These are phyloP conservation scores for Scaptomyza flava DNA, from an alignment of 2,888 invertebrate genomes.

Conservation along the genomic window DNA sequence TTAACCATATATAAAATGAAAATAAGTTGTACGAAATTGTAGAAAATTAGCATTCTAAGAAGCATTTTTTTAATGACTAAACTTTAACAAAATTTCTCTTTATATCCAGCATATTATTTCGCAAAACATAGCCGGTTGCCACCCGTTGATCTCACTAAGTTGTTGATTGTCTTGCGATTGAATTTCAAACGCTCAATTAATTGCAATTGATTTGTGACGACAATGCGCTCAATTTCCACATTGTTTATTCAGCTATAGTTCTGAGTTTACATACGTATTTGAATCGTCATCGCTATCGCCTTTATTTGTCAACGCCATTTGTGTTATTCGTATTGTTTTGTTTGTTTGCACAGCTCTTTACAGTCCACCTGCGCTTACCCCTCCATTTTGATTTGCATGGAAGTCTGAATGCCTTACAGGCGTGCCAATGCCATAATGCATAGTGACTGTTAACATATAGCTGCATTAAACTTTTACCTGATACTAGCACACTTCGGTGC, in stretches of 20 bases:
- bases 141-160: not conserved
- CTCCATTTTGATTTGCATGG: not conserved
- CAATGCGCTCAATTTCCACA: constrained; percentile 40
- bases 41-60: no score
- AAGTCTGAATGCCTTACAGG: constrained; percentile 7
- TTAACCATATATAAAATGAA: no score
- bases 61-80: no score
- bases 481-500: not conserved
- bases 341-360: constrained; percentile 32
- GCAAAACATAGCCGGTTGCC: not conserved
- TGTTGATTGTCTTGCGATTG: not conserved
- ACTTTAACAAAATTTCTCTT: no score
- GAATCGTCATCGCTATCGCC: constrained; percentile 3
- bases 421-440: constrained; percentile 25
- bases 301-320: constrained; percentile 9
- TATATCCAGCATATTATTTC: no score
- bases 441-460: constrained; percentile 24
- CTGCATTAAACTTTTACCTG: constrained; percentile 28
- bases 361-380: not conserved
- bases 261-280: constrained; percentile 12
- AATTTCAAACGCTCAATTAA: constrained; percentile 32
- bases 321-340: constrained; percentile 31
- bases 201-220: constrained; percentile 68
- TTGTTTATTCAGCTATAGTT: constrained; percentile 45
- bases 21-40: no score